Evolutionary conservation across 2,113 vertebrate species (phyloP).

Genomic region (Verasper variegatus): DNA sequence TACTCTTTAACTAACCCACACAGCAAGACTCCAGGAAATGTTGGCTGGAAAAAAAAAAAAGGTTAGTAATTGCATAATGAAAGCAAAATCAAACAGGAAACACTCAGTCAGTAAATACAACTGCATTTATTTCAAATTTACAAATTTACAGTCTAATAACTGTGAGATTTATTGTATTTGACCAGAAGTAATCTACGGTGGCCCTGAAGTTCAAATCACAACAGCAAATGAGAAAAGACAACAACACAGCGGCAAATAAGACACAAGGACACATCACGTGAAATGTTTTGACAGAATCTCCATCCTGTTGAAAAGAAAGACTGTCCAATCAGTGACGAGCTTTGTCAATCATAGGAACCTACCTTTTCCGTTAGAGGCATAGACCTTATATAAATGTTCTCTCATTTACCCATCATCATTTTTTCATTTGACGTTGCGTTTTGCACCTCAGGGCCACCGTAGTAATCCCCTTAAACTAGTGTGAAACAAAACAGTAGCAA

Average conservation of each 20-base stretch:
- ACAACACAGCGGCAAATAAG: no score
- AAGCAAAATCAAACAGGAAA: background rate
- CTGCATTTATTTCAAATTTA: conserved; percentile 25
- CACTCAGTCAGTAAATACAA: background rate
- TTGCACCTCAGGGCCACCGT: no score
- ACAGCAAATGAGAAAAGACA: background rate
- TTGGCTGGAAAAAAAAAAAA: conserved; percentile 13
- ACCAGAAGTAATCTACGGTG: background rate
- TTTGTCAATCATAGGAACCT: no score
- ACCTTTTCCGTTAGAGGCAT: no score
- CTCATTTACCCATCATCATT: no score
- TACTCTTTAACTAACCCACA: conserved; percentile 33
- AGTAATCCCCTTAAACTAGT: background rate
- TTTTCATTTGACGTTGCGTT: no score
- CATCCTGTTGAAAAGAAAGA: no score
- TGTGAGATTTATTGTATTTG: background rate
- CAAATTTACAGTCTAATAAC: conserved; percentile 3
- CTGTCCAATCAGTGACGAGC: background rate
- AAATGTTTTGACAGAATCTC: no score
- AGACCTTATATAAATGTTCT: no score
- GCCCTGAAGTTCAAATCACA: background rate
- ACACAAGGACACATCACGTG: no score
- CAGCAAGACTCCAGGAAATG: conserved; percentile 47
- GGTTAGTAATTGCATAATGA: background rate
- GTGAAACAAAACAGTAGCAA: background rate